phyloP scores from a whole-genome alignment of 37 sponge, comb jelly and placozoan species.

The Diacarnus erythraeanus region DNA sequence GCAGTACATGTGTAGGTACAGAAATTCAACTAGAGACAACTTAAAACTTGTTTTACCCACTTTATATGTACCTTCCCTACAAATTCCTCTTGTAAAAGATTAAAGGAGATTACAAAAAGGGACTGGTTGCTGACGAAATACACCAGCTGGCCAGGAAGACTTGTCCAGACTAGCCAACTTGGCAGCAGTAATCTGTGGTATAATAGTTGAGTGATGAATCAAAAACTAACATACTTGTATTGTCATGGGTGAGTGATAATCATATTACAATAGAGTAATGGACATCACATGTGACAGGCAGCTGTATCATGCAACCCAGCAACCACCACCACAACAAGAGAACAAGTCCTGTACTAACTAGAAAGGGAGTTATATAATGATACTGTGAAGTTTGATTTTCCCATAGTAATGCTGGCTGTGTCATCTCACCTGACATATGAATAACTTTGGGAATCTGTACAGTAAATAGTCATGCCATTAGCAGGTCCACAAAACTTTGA shows the following conservation, averaged over 20 bases:
- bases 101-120: conserved; percentile 31
- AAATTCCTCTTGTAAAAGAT: conserved; percentile 61
- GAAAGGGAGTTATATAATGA: neutral
- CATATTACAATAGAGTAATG: no score
- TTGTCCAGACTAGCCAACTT: conserved; percentile 36
- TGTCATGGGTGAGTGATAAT: neutral
- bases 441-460: conserved; percentile 18
- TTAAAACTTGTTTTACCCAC: neutral
- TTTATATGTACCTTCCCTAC: conserved; percentile 43
- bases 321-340: no score
- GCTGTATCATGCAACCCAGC: no score
- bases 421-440: conserved; percentile 18
- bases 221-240: neutral
- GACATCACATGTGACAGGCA: no score
- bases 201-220: neutral
- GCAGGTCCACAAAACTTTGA: neutral
- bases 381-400: neutral
- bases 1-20: neutral
- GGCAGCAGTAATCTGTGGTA: conserved; percentile 29
- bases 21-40: no score
- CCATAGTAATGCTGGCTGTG: no score
- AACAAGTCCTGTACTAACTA: no score
- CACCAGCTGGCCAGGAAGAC: conserved; percentile 27
- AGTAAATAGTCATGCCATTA: conserved; percentile 20
- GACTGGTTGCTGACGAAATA: conserved; percentile 24